Evolutionary conservation across 2,113 vertebrate genomes (phyloP).

Genomic region (Cyprinodon brontotheroides): DNA sequence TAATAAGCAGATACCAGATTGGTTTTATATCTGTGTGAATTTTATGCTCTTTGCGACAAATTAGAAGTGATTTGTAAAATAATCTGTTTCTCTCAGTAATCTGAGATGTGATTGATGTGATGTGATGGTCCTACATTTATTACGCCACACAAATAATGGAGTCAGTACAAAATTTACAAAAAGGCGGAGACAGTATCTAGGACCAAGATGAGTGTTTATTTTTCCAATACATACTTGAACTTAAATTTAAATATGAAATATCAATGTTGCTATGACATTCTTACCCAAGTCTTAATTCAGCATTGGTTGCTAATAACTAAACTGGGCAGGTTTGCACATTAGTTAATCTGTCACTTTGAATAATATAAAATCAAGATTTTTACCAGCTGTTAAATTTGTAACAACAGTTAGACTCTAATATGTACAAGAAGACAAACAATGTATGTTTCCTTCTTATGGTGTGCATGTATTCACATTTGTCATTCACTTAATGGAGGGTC

Average conservation of each 20-base stretch:
- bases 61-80: neutral
- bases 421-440: conserved; percentile 6
- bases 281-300: too few relatives aligned
- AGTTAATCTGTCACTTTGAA: neutral
- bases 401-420: neutral
- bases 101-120: neutral
- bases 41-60: neutral
- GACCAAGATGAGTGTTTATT: neutral
- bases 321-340: neutral
- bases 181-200: neutral
- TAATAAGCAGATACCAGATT: too few relatives aligned
- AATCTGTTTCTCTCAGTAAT: neutral
- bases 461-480: conserved; percentile 36
- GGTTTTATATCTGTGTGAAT: neutral
- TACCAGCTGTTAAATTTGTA: neutral
- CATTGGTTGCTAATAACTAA: too few relatives aligned
- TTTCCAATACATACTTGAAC: neutral
- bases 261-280: neutral
- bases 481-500: conserved; percentile 74
- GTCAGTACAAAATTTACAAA: neutral
- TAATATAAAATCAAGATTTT: neutral
- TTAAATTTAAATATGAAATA: neutral
- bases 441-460: neutral
- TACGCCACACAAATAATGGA: neutral
- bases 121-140: neutral